phyloP scores from a whole-genome alignment of 2,888 invertebrate genomes.

The Ceratothoa steindachneri region DNA sequence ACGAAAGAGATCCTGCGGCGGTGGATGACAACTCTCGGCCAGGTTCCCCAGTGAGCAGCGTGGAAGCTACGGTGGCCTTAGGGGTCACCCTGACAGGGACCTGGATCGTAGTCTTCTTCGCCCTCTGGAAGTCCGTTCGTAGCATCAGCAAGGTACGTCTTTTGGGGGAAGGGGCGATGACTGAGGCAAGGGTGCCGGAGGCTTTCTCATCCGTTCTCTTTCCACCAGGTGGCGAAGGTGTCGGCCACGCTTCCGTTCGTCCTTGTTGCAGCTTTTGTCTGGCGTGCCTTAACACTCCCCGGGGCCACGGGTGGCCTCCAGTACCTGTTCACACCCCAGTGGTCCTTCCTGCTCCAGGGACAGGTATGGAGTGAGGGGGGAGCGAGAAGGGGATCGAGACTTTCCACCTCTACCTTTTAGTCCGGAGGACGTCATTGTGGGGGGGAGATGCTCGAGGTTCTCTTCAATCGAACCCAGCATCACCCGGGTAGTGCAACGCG shows the following conservation, averaged over 20 bases:
- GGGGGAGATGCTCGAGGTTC: neutral
- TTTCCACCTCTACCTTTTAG: neutral
- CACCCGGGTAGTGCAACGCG: too few relatives aligned
- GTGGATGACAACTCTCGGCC: too few relatives aligned
- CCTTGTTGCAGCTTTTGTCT: slow-evolving; percentile 77
- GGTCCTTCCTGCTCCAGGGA: slow-evolving; percentile 74
- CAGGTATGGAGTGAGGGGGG: slow-evolving; percentile 65
- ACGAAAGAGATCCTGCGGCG: too few relatives aligned
- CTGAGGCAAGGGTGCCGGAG: too few relatives aligned
- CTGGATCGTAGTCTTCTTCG: slow-evolving; percentile 92
- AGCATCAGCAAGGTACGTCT: slow-evolving; percentile 65
- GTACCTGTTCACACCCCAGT: slow-evolving; percentile 82
- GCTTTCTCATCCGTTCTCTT: neutral
- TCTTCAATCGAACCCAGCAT: too few relatives aligned
- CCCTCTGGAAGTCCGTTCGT: slow-evolving; percentile 92
- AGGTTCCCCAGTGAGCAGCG: too few relatives aligned
- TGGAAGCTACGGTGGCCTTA: too few relatives aligned
- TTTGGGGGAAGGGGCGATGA: too few relatives aligned
- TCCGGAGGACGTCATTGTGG: neutral
- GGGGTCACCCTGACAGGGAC: slow-evolving; percentile 54
- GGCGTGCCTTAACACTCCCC: slow-evolving; percentile 81
- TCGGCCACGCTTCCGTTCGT: slow-evolving; percentile 89
- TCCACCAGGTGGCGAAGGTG: slow-evolving; percentile 78
- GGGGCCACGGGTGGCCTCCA: slow-evolving; percentile 79
- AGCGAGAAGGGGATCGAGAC: neutral